Conservation (phyloP, 2,113 vertebrate genomes). For the Thamnaconus septentrionalis region DNA sequence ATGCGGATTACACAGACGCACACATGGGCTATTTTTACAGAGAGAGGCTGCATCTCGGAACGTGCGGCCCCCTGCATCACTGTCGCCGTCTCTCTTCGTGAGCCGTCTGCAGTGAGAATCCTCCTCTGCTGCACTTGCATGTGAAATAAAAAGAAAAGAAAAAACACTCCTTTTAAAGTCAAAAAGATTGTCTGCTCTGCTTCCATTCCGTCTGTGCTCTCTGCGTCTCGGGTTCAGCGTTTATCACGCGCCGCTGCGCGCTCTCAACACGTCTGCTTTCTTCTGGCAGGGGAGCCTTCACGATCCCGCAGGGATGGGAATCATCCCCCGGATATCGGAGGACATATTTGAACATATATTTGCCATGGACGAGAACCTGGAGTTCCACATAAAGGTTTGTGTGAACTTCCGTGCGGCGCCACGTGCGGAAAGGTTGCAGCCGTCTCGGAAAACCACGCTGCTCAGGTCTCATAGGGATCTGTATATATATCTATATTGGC, state of each 20-base stretch:
- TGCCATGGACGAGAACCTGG: conserved; percentile 92
- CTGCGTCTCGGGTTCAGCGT: conserved; percentile 19
- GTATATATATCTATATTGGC: background rate
- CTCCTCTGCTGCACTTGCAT: conserved; percentile 39
- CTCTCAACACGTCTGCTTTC: background rate
- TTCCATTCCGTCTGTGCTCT: background rate
- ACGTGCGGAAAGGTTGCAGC: background rate
- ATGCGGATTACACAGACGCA: background rate
- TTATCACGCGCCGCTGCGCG: conserved; percentile 13
- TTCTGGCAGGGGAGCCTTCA: conserved; percentile 85
- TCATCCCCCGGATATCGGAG: conserved; percentile 90
- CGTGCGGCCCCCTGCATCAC: conserved; percentile 39
- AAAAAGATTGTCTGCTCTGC: conserved; percentile 17
- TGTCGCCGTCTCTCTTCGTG: conserved; percentile 24
- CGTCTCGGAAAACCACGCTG: background rate
- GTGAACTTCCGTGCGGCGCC: background rate
- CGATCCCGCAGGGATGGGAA: conserved; percentile 89
- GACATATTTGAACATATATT: conserved; percentile 97
- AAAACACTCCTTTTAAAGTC: conserved; percentile 36
- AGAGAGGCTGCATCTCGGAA: background rate
- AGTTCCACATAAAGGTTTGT: conserved; percentile 92
- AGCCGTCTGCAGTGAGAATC: conserved; percentile 42
- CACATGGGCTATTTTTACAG: background rate
- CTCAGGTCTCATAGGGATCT: no score
- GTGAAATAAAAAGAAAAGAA: conserved; percentile 13